Evolutionary conservation across 2,888 invertebrate genomes (phyloP), one percentile per base, ranked within the genome.

Genomic region (Neuroscelio doddi): DNA sequence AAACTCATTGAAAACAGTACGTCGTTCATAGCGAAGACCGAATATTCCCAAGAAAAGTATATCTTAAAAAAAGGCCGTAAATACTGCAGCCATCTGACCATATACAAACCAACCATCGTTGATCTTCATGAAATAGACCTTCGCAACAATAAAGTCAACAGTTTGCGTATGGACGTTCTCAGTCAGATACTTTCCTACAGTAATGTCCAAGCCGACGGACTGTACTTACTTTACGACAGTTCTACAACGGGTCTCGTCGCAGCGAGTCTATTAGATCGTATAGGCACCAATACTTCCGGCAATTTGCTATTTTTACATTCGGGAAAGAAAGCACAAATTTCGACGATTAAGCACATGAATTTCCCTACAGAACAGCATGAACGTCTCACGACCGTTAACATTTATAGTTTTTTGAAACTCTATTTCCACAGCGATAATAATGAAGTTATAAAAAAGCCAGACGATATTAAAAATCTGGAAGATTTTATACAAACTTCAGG

Each of bases 11-110:
- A 92, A 64, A 97, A 97, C 81, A 98, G 97, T 10, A 92, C 91
- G 70, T 96, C 97, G 0, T 98, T 98, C 83, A 89, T 89, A 29
- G 88, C 90, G 53, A 97, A 97, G 87, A 98, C 97, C 0, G 95
- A 93, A 77, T 98, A 92, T 83, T 93, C 94, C 0, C 94, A 98
- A 83, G 94, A 95, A 73, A 98, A 98, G 83, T 98, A 98, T 83
- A 87, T 98, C 36, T 93, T 92, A 75, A 98, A 98, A 82, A 99
- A 99, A 83, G 94, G 95, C 76, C 93, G 92, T 74, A 98, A 98
- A 85, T 98, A 97, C 85, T 93, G 91, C 79, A 93, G 93, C 77
- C 93, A 91, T 78, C 86, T 96, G 10, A 91, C 91, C 70, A 88
- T 98, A 42, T 86, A 92, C 3, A 90, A 88, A 78, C 97, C 98